Evolutionary conservation across 2,113 vertebrate species (phyloP).

Genomic region (Trematomus loennbergii): DNA sequence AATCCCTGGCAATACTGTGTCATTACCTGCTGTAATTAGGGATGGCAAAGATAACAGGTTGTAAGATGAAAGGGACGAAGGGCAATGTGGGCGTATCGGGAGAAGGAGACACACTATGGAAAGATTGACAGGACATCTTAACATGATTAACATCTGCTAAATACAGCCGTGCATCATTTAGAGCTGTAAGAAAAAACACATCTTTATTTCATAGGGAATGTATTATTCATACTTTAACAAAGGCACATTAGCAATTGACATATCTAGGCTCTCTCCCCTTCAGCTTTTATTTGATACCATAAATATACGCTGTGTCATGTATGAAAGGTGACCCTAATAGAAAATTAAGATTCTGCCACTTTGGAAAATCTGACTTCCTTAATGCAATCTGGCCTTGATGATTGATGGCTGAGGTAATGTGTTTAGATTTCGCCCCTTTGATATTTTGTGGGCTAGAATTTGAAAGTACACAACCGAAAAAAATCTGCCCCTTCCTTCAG

Average conservation of each 20-base stretch:
- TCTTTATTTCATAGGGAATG: constrained; percentile 16
- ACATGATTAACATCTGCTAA: not conserved
- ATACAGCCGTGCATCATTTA: constrained; percentile 4
- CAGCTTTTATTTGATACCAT: constrained; percentile 39
- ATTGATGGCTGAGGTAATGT: constrained; percentile 47
- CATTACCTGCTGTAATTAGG: constrained; percentile 72
- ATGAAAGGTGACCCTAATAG: constrained; percentile 57
- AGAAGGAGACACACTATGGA: not conserved
- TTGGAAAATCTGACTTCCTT: constrained; percentile 23
- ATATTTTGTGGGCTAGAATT: too few relatives aligned
- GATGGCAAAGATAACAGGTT: constrained; percentile 55
- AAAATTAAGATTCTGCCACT: constrained; percentile 56
- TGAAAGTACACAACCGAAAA: too few relatives aligned
- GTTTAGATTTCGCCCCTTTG: constrained; percentile 14
- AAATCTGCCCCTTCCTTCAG: too few relatives aligned
- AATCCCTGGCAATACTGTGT: constrained; percentile 66
- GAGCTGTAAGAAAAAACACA: constrained; percentile 1
- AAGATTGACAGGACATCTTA: constrained; percentile 13
- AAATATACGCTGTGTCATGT: constrained; percentile 32
- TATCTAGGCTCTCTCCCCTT: not conserved
- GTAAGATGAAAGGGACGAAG: constrained; percentile 44
- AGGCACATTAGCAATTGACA: not conserved
- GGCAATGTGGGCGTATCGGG: constrained; percentile 6
- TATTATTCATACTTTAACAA: constrained; percentile 30
- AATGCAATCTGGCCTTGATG: constrained; percentile 43